Evolutionary conservation across 2,888 invertebrate species (phyloP).

Genomic region (Andricus curvator): DNA sequence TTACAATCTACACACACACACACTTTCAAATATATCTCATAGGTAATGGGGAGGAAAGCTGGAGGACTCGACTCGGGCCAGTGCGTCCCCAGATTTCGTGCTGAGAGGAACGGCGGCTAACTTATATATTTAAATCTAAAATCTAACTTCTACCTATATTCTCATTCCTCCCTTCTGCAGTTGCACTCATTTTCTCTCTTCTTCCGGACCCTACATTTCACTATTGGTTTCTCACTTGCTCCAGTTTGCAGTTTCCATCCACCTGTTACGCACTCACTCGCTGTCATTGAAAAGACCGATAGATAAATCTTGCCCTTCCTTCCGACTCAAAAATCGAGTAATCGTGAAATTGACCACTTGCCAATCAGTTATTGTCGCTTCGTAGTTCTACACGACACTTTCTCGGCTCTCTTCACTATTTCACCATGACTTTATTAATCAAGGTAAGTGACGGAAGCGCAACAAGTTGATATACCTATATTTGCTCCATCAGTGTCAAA

Average conservation of each 20-base stretch:
- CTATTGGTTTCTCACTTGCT: background rate
- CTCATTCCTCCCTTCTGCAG: too few species aligned
- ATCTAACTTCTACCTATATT: too few species aligned
- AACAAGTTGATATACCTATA: slow-evolving; percentile 62
- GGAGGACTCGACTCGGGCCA: slow-evolving; percentile 61
- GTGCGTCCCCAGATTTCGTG: slow-evolving; percentile 70
- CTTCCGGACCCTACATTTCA: background rate
- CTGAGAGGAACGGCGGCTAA: slow-evolving; percentile 59
- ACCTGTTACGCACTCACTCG: slow-evolving; percentile 35
- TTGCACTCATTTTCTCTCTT: slow-evolving; percentile 14
- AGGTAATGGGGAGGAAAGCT: slow-evolving; percentile 58
- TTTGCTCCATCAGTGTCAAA: slow-evolving; percentile 33
- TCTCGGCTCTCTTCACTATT: slow-evolving; percentile 20
- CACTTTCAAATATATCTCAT: slow-evolving; percentile 69
- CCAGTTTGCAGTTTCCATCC: slow-evolving; percentile 1
- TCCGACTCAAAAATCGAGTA: slow-evolving; percentile 28
- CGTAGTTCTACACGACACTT: background rate
- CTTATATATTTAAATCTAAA: slow-evolving; percentile 7
- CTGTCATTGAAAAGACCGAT: slow-evolving; percentile 34
- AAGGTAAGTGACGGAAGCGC: slow-evolving; percentile 66
- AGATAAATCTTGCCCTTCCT: slow-evolving; percentile 30
- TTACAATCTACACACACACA: slow-evolving; percentile 43
- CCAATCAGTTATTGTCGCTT: slow-evolving; percentile 22
- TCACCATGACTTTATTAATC: slow-evolving; percentile 64
- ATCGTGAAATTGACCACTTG: slow-evolving; percentile 38